Evolutionary conservation across 2,888 invertebrate species (phyloP).

Genomic region (Lasioglossum calceatum): DNA sequence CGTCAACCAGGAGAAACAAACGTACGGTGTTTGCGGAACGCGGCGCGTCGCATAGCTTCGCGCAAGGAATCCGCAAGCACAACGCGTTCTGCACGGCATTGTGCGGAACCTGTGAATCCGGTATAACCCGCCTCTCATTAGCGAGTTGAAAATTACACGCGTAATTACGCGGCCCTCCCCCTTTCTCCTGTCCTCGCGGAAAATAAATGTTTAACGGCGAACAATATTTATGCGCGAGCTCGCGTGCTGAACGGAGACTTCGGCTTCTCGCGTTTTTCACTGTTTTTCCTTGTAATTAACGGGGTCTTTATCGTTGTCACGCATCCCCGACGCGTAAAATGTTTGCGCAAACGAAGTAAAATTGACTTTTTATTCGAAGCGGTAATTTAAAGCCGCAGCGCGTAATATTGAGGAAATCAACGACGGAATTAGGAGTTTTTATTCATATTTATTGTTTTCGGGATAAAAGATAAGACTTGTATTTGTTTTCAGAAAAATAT

Average conservation of each 20-base stretch:
- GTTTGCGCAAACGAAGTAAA: neutral
- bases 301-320: neutral
- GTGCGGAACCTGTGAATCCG: slow-evolving; percentile 22
- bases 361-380: neutral
- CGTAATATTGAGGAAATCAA: neutral
- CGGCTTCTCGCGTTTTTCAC: neutral
- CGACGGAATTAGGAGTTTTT: neutral
- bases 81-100: slow-evolving; percentile 12
- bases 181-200: neutral
- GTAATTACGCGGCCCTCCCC: slow-evolving; percentile 28
- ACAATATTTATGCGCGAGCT: neutral
- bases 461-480: too few species aligned
- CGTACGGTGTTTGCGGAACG: slow-evolving; percentile 41
- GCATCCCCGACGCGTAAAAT: neutral
- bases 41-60: slow-evolving; percentile 27
- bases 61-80: slow-evolving; percentile 49
- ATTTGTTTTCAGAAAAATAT: neutral
- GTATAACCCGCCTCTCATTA: slow-evolving; percentile 37
- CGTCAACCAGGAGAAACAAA: neutral
- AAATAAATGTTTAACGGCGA: neutral
- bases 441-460: too few species aligned
- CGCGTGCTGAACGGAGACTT: neutral
- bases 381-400: neutral
- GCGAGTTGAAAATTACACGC: slow-evolving; percentile 38
- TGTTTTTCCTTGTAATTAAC: neutral